Evolutionary conservation across 1,140 invertebrate species (phyloP).

Genomic region (Microplitis demolitor): DNA sequence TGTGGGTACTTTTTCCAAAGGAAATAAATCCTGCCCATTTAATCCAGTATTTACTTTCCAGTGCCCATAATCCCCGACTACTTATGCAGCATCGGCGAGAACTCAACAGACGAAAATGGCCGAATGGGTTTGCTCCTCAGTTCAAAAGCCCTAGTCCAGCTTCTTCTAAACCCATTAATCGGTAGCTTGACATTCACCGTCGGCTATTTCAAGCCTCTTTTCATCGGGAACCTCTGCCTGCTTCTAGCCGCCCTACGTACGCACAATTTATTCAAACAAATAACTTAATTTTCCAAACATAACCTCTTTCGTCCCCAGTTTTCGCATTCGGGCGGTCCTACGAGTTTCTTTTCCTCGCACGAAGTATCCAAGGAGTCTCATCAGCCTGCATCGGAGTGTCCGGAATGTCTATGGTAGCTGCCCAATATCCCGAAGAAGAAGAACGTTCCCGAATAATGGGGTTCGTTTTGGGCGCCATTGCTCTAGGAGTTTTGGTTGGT

Average conservation of each 20-base stretch:
- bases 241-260: constrained; percentile 81
- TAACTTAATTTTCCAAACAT: background rate
- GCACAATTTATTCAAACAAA: constrained; percentile 43
- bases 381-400: constrained; percentile 81
- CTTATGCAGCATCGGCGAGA: constrained; percentile 66
- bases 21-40: too few species aligned
- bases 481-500: constrained; percentile 77
- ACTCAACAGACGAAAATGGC: constrained; percentile 72
- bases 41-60: constrained; percentile 54
- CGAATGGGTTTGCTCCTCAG: constrained; percentile 81
- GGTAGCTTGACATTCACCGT: constrained; percentile 71
- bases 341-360: constrained; percentile 73
- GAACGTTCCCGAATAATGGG: constrained; percentile 75
- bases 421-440: constrained; percentile 64
- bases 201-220: constrained; percentile 82
- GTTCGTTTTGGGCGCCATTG: constrained; percentile 78
- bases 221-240: constrained; percentile 81
- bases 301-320: constrained; percentile 58
- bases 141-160: constrained; percentile 85
- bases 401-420: constrained; percentile 71
- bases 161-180: constrained; percentile 82
- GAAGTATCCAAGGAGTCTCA: constrained; percentile 85
- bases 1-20: too few species aligned
- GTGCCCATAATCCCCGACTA: constrained; percentile 88
- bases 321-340: constrained; percentile 84